Conservation (phyloP, 2,113 vertebrate species). For the Psittacus erithacus region DNA sequence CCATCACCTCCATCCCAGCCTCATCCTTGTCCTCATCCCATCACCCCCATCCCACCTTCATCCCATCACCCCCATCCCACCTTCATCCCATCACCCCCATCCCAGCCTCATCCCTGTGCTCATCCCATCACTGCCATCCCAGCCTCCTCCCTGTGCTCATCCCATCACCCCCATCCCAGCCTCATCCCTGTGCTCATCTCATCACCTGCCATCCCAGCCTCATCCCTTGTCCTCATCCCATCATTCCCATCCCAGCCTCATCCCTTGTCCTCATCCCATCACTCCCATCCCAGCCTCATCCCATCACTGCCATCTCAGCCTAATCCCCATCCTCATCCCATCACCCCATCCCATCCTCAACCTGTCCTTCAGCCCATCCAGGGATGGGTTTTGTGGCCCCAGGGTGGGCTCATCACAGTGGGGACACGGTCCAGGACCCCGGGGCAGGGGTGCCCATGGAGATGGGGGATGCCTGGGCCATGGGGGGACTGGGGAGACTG, state of each 20-base stretch:
- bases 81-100: too few relatives aligned
- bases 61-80: too few relatives aligned
- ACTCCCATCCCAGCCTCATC: too few relatives aligned
- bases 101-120: too few relatives aligned
- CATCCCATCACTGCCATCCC: too few relatives aligned
- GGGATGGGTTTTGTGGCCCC: background rate
- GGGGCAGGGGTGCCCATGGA: background rate
- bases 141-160: too few relatives aligned
- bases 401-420: background rate
- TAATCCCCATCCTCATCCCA: too few relatives aligned
- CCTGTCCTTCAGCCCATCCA: background rate
- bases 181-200: background rate
- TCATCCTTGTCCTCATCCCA: background rate
- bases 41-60: too few relatives aligned
- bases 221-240: rapidly evolving
- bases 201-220: background rate
- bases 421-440: background rate
- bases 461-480: background rate
- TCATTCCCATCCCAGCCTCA: too few relatives aligned
- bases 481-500: background rate
- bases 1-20: too few relatives aligned
- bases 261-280: too few relatives aligned
- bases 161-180: too few relatives aligned
- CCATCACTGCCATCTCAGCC: background rate
- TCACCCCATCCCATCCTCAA: background rate